phyloP scores from a whole-genome alignment of 2,888 invertebrate genomes.

The Brachylomia viminalis region DNA sequence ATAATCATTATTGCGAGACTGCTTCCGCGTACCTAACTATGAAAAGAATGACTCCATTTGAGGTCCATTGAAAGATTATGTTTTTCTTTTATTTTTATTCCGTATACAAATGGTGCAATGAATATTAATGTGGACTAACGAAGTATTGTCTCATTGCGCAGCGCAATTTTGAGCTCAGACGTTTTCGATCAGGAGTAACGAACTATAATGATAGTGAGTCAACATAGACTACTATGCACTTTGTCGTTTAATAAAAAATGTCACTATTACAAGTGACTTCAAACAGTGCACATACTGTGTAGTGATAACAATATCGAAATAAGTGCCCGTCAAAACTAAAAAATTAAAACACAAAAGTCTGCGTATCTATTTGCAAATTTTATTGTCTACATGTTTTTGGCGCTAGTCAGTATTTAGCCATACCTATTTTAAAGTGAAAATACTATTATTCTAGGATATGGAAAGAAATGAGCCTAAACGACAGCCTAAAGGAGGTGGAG shows the following conservation, averaged over 20 bases:
- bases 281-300: slow-evolving; percentile 26
- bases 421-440: neutral
- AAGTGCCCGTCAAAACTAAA: neutral
- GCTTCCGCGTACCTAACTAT: slow-evolving; percentile 24
- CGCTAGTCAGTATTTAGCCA: neutral
- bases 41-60: slow-evolving; percentile 23
- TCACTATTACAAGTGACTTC: slow-evolving; percentile 46
- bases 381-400: neutral
- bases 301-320: neutral
- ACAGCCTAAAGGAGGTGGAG: slow-evolving; percentile 96
- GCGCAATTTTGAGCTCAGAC: slow-evolving; percentile 7
- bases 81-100: slow-evolving; percentile 9
- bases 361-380: neutral
- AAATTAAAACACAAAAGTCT: neutral
- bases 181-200: slow-evolving; percentile 26
- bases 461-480: slow-evolving; percentile 99
- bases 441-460: slow-evolving; percentile 93
- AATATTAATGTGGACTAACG: slow-evolving; percentile 18
- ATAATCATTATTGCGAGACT: slow-evolving; percentile 30
- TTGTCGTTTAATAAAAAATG: slow-evolving; percentile 33
- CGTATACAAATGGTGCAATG: slow-evolving; percentile 30
- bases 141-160: slow-evolving; percentile 5
- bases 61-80: slow-evolving; percentile 32
- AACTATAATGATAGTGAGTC: slow-evolving; percentile 21
- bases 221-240: slow-evolving; percentile 25